Evolutionary conservation across 2,113 vertebrate species (phyloP).

Genomic region (Pollachius pollachius): DNA sequence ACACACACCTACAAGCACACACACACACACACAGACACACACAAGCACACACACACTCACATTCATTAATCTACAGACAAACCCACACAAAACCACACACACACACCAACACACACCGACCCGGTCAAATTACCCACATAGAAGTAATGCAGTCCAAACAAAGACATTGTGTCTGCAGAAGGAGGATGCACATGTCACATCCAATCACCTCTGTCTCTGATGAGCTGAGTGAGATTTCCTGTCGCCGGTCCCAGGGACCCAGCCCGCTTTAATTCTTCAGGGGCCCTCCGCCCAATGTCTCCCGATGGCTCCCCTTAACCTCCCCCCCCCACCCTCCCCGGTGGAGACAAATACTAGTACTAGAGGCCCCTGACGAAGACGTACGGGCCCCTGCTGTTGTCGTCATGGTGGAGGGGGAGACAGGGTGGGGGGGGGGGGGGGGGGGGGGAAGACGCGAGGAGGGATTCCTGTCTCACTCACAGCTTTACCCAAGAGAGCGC

Average conservation of each 20-base stretch:
- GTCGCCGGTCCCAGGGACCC: conserved; percentile 55
- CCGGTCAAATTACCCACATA: conserved; percentile 14
- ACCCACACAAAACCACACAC: not conserved
- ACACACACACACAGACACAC: conserved; percentile 1
- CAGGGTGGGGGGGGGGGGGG: not conserved
- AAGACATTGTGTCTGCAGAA: conserved; percentile 55
- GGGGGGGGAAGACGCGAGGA: conserved; percentile 35
- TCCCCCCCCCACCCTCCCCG: not conserved
- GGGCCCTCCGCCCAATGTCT: conserved; percentile 6
- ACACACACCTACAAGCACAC: not conserved
- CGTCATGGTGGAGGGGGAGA: not conserved
- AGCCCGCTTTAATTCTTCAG: conserved; percentile 65
- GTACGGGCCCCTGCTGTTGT: not conserved
- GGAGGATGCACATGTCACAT: conserved; percentile 66
- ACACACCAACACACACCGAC: not conserved
- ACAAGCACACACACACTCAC: not conserved
- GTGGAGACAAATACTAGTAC: too few relatives aligned
- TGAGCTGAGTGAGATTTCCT: conserved; percentile 73
- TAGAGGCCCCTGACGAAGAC: not conserved
- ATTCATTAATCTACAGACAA: too few relatives aligned
- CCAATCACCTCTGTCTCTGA: conserved; percentile 58
- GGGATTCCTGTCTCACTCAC: conserved; percentile 36
- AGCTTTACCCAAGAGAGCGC: conserved; percentile 42
- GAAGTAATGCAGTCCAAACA: conserved; percentile 63
- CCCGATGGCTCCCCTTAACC: not conserved